These are phyloP conservation scores for Hemistola chrysoprasaria DNA, from an alignment of 2,888 invertebrate species.

Conservation along the genomic window DNA sequence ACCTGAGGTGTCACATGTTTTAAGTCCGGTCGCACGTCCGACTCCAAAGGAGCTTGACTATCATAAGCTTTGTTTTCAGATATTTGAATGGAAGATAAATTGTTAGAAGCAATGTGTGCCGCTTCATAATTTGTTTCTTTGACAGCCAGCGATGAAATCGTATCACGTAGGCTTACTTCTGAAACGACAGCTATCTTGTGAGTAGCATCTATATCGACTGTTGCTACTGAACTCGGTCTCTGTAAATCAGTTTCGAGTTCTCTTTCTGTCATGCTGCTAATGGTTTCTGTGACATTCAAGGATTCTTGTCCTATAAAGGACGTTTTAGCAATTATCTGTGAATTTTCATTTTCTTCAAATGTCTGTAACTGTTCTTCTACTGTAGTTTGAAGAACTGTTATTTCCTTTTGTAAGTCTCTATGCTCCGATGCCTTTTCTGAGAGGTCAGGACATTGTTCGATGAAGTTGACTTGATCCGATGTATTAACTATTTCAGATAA, in stretches of 20 bases:
- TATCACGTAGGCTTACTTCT: slow-evolving; percentile 63
- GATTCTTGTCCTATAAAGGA: slow-evolving; percentile 82
- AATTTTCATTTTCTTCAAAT: slow-evolving; percentile 78
- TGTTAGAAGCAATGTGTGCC: slow-evolving; percentile 54
- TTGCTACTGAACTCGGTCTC: slow-evolving; percentile 74
- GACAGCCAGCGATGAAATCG: slow-evolving; percentile 46
- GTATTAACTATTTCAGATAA: slow-evolving; percentile 70
- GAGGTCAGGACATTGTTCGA: slow-evolving; percentile 35
- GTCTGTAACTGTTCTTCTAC: slow-evolving; percentile 77
- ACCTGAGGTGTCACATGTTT: slow-evolving; percentile 55
- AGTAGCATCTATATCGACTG: slow-evolving; percentile 71
- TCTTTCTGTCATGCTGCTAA: slow-evolving; percentile 75
- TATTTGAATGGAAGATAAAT: slow-evolving; percentile 56
- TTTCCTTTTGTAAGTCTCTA: slow-evolving; percentile 65
- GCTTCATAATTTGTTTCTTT: slow-evolving; percentile 50
- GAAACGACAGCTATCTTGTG: slow-evolving; percentile 77
- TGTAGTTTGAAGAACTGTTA: slow-evolving; percentile 59
- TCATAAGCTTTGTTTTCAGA: slow-evolving; percentile 69
- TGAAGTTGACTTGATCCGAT: slow-evolving; percentile 58
- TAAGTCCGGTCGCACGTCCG: slow-evolving; percentile 39
- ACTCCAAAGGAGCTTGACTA: slow-evolving; percentile 55
- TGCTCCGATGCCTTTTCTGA: slow-evolving; percentile 51
- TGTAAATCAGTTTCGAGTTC: slow-evolving; percentile 54
- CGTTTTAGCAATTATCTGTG: slow-evolving; percentile 76
- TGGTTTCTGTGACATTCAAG: slow-evolving; percentile 82